phyloP scores from a whole-genome alignment of 92 coral and sea anemone species.

The Porites cylindrica region DNA sequence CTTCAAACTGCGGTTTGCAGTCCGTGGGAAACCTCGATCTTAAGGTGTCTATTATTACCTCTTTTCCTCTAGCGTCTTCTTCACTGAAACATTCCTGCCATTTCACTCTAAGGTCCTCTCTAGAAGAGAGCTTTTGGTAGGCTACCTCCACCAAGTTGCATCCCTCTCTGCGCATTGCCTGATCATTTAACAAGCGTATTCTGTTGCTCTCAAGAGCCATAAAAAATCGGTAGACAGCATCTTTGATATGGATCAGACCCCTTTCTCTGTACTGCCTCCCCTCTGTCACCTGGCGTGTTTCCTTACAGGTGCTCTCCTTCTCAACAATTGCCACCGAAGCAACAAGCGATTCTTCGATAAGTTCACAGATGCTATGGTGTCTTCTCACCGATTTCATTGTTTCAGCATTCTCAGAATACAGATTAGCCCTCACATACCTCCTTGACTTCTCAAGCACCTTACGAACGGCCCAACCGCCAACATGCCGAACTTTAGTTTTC shows the following conservation, averaged over 20 bases:
- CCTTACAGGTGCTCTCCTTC: constrained; percentile 5
- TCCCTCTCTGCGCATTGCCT: too few relatives aligned
- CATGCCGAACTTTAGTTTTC: constrained; percentile 27
- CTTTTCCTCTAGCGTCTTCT: too few relatives aligned
- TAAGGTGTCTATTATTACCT: too few relatives aligned
- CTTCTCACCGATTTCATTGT: constrained; percentile 3
- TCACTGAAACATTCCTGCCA: too few relatives aligned
- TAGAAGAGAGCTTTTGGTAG: too few relatives aligned
- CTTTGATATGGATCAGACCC: constrained; percentile 43
- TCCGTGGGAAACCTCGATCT: too few relatives aligned
- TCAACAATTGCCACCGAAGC: not conserved
- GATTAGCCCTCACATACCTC: constrained; percentile 5
- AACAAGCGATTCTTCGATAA: constrained; percentile 38
- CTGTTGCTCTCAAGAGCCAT: constrained; percentile 1
- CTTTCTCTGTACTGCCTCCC: constrained; percentile 15
- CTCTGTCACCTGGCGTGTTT: constrained; percentile 2
- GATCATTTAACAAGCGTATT: not conserved
- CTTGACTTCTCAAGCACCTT: constrained; percentile 19
- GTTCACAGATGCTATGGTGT: constrained; percentile 17
- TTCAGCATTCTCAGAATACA: not conserved
- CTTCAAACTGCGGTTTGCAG: too few relatives aligned
- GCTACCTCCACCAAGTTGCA: too few relatives aligned
- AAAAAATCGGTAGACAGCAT: not conserved
- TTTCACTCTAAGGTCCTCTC: too few relatives aligned
- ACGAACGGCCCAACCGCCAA: constrained; percentile 29